Evolutionary conservation across 2,113 vertebrate species (phyloP).

Genomic region (Platichthys flesus): DNA sequence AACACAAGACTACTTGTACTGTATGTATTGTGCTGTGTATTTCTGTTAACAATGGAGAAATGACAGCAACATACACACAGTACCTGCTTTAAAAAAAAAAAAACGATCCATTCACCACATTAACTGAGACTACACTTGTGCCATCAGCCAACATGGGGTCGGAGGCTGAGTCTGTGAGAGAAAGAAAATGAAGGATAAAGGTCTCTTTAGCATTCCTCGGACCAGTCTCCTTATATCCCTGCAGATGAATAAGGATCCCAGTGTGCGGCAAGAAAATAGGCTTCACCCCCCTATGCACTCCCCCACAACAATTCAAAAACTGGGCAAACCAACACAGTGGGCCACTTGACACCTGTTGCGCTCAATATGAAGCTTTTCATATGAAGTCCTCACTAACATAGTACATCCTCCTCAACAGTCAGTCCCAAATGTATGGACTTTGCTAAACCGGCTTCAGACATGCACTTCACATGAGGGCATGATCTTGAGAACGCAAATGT

Average conservation of each 20-base stretch:
- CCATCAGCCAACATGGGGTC: constrained; percentile 42
- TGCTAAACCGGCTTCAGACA: neutral
- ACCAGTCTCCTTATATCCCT: constrained; percentile 26
- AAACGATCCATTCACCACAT: constrained; percentile 5
- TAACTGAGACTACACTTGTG: constrained; percentile 16
- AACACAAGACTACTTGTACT: neutral
- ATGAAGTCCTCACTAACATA: neutral
- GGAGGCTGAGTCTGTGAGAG: constrained; percentile 33
- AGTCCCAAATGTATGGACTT: neutral
- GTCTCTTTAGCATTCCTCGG: constrained; percentile 53
- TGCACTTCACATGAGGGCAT: too few relatives aligned
- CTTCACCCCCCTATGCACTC: neutral
- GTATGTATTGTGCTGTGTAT: neutral
- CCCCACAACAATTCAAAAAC: constrained; percentile 16
- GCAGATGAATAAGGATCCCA: constrained; percentile 30
- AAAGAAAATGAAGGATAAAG: constrained; percentile 36
- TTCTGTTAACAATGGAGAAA: neutral
- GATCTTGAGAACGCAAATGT: too few relatives aligned
- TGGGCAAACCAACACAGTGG: constrained; percentile 12
- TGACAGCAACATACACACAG: neutral
- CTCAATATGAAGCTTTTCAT: constrained; percentile 9
- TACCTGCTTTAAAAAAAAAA: neutral
- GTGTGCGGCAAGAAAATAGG: constrained; percentile 14
- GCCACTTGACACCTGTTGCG: constrained; percentile 37
- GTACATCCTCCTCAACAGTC: neutral